These are phyloP conservation scores for Diachasma alloeum DNA, from an alignment of 1,140 invertebrate genomes.

Conservation along the genomic window DNA sequence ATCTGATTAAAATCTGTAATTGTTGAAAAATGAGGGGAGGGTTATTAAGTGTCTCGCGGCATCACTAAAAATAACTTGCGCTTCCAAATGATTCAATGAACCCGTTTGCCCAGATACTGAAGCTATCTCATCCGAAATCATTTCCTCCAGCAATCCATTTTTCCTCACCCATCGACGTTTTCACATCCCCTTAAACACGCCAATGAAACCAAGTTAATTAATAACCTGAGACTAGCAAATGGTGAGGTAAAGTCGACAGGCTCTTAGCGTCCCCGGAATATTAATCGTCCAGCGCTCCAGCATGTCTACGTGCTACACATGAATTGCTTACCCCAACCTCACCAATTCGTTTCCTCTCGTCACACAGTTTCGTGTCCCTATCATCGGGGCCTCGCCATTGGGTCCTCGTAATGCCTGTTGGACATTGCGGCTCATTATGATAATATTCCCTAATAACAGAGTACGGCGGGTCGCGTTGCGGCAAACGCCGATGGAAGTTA, in stretches of 20 bases:
- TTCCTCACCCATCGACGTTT: not conserved
- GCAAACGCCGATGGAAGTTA: not conserved
- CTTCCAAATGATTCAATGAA: no score
- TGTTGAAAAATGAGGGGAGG: no score
- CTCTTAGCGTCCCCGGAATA: not conserved
- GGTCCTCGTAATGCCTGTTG: constrained; percentile 9
- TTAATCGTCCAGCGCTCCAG: not conserved
- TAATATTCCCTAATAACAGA: constrained; percentile 40
- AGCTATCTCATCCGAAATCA: not conserved
- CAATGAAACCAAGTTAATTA: not conserved
- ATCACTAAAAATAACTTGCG: no score
- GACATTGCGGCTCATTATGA: constrained; percentile 34
- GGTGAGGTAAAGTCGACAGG: not conserved
- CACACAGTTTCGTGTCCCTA: not conserved
- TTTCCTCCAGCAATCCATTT: not conserved
- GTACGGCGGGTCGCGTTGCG: constrained; percentile 17
- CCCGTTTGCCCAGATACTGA: no score
- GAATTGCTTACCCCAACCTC: not conserved
- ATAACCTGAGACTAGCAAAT: not conserved
- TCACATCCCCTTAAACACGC: not conserved
- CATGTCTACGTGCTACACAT: not conserved
- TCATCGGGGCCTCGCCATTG: not conserved
- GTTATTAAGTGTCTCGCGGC: no score
- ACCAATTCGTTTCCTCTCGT: not conserved
- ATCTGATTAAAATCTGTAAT: no score